Percentiles rank a stretch among this genome's conserved stretches.
phyloP scores from a whole-genome alignment of 2,888 invertebrate species.

The Tinea trinotella region DNA sequence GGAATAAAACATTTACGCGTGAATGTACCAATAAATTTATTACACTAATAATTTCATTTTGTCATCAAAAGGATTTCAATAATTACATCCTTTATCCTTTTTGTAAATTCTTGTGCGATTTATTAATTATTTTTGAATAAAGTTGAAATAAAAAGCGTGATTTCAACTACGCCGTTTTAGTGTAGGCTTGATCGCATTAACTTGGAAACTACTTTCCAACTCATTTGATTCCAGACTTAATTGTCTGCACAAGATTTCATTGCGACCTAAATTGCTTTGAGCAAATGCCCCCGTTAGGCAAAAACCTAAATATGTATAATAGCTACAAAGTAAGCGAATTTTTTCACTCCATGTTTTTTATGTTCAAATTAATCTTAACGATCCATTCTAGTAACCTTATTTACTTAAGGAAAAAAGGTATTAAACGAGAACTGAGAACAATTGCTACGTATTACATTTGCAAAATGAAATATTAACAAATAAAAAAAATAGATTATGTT shows the following conservation, averaged over 20 bases:
- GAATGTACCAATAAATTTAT: no score
- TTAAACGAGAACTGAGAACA: background rate
- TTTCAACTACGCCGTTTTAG: background rate
- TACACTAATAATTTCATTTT: no score
- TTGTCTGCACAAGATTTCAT: conserved; percentile 46
- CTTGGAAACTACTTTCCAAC: conserved; percentile 4
- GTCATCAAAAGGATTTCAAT: no score
- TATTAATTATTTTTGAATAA: no score
- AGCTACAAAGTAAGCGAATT: background rate
- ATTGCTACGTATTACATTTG: background rate
- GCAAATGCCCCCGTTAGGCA: conserved; percentile 33
- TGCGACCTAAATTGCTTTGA: conserved; percentile 38
- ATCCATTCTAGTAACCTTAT: background rate
- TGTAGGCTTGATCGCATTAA: background rate
- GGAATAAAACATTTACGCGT: no score
- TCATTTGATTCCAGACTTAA: conserved; percentile 42
- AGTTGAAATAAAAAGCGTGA: no score
- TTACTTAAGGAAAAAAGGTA: background rate
- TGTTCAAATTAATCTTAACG: background rate
- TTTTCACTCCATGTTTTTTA: background rate
- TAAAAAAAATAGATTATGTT: no score
- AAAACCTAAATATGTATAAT: conserved; percentile 23
- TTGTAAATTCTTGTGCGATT: no score
- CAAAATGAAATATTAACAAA: no score
- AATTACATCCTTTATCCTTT: no score